phyloP scores from a whole-genome alignment of 2,113 vertebrate species.

The Balaeniceps rex region DNA sequence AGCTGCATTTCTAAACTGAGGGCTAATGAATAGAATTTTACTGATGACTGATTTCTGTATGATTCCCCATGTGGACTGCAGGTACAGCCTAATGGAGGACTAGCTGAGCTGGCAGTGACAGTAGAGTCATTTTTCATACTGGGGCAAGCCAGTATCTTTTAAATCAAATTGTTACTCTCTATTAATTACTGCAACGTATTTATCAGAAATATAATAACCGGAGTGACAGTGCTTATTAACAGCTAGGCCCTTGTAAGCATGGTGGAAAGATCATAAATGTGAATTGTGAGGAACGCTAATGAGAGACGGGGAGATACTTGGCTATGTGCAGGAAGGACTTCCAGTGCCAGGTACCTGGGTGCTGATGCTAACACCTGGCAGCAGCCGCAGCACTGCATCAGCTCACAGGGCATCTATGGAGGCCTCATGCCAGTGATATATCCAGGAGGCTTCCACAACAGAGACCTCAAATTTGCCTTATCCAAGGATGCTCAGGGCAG shows the following conservation, averaged over 20 bases:
- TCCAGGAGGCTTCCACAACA: neutral
- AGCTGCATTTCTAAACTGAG: neutral
- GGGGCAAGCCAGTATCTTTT: neutral
- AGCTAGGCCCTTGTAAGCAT: neutral
- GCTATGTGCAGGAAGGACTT: neutral
- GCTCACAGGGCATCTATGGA: neutral
- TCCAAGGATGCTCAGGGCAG: neutral
- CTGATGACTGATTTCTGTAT: slow-evolving; percentile 20
- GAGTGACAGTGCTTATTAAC: slow-evolving; percentile 8
- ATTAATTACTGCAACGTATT: slow-evolving; percentile 11
- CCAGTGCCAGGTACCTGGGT: neutral
- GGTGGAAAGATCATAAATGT: neutral
- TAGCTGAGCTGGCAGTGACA: neutral
- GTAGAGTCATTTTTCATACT: neutral
- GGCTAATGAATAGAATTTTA: slow-evolving; percentile 47
- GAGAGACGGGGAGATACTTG: neutral
- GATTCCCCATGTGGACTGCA: neutral
- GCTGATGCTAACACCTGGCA: neutral
- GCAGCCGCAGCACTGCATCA: neutral
- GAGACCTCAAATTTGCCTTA: neutral
- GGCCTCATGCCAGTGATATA: rapidly evolving
- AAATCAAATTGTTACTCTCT: slow-evolving; percentile 14
- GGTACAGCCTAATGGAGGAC: neutral
- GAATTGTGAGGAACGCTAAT: neutral
- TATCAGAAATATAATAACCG: neutral